Conservation (phyloP, 2,888 invertebrate genomes). For the Anarsia innoxiella region DNA sequence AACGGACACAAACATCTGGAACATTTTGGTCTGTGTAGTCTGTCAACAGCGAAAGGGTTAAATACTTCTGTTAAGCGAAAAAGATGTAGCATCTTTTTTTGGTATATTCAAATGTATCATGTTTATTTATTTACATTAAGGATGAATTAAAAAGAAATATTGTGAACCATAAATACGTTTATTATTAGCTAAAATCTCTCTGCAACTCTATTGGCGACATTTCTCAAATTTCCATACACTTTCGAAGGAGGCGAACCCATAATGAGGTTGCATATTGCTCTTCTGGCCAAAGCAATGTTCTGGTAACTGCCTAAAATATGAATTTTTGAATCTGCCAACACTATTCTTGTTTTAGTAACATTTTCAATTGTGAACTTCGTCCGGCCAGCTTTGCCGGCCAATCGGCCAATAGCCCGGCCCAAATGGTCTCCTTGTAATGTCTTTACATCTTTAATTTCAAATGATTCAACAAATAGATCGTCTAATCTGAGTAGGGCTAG, state of each 20-base stretch:
- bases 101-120: too few relatives aligned
- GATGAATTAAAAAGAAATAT: too few relatives aligned
- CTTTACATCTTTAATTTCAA: slow-evolving; percentile 97
- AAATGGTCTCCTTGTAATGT: slow-evolving; percentile 96
- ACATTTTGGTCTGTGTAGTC: too few relatives aligned
- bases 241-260: slow-evolving; percentile 98
- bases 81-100: too few relatives aligned
- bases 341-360: slow-evolving; percentile 97
- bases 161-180: slow-evolving; percentile 37
- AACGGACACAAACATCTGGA: too few relatives aligned
- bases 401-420: slow-evolving; percentile 95
- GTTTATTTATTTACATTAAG: too few relatives aligned
- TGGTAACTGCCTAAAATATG: slow-evolving; percentile 98
- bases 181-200: slow-evolving; percentile 80
- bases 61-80: too few relatives aligned
- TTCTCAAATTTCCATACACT: slow-evolving; percentile 95
- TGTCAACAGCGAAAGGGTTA: too few relatives aligned
- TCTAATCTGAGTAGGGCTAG: slow-evolving; percentile 95
- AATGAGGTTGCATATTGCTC: slow-evolving; percentile 97
- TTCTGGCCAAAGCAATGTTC: slow-evolving; percentile 94
- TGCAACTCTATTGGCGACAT: slow-evolving; percentile 87
- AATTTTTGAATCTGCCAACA: slow-evolving; percentile 96
- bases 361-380: slow-evolving; percentile 99
- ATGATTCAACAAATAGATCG: slow-evolving; percentile 97
- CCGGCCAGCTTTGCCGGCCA: slow-evolving; percentile 97